A percentile compares a stretch with the other conserved stretches of the same genome.
These are phyloP conservation scores for Latrodectus elegans DNA, from an alignment of 2,888 invertebrate species.

Conservation along the genomic window DNA sequence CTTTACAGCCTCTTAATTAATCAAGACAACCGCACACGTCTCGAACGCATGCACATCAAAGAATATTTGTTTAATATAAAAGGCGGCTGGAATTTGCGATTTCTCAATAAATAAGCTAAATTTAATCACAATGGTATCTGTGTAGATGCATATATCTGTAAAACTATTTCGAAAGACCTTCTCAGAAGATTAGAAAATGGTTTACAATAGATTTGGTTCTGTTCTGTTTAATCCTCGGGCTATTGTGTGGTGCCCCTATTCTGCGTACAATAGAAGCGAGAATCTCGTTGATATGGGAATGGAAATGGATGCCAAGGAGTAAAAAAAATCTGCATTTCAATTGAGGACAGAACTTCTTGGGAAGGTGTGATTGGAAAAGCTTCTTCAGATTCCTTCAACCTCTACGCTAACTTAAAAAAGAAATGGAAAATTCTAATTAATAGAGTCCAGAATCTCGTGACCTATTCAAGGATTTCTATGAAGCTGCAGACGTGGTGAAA, in stretches of 20 bases:
- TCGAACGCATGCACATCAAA: no score
- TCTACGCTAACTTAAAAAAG: not conserved
- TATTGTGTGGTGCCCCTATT: slow-evolving; percentile 4
- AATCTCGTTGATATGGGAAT: slow-evolving; percentile 31
- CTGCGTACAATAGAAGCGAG: slow-evolving; percentile 24
- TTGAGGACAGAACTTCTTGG: slow-evolving; percentile 17
- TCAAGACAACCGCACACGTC: no score
- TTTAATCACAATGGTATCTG: not conserved
- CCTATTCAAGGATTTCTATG: slow-evolving; percentile 31
- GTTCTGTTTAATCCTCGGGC: not conserved
- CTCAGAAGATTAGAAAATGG: not conserved
- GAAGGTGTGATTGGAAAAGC: slow-evolving; percentile 38
- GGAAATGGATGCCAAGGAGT: slow-evolving; percentile 26
- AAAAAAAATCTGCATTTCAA: slow-evolving; percentile 56
- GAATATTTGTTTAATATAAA: no score
- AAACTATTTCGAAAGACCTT: not conserved
- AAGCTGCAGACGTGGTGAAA: not conserved
- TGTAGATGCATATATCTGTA: not conserved
- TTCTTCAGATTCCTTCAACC: not conserved
- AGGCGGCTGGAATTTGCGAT: no score
- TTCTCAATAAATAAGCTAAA: no score
- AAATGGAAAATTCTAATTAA: slow-evolving; percentile 41
- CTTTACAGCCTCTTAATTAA: no score
- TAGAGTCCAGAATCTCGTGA: slow-evolving; percentile 40
- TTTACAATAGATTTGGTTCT: not conserved